Conservation (phyloP, 2,797 vertebrate genomes). For the Cirrhinus molitorella region DNA sequence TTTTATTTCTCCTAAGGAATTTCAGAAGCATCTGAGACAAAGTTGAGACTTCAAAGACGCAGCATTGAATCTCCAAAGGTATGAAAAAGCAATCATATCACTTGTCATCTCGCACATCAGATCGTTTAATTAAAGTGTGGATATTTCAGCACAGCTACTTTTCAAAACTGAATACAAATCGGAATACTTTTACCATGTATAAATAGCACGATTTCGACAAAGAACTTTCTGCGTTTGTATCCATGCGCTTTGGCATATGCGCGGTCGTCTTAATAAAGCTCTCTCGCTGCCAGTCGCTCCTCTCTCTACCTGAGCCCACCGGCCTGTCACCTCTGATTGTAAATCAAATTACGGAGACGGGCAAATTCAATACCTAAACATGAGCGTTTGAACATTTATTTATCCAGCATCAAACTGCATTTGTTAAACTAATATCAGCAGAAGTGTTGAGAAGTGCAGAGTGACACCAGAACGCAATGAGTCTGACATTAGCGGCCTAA, state of each 20-base stretch:
- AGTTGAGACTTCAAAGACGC: not conserved
- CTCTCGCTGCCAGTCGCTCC: slow-evolving; percentile 6
- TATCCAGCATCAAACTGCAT: slow-evolving; percentile 63
- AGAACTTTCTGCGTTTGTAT: not conserved
- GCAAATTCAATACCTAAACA: slow-evolving; percentile 76
- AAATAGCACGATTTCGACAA: slow-evolving; percentile 30
- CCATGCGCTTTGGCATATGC: not conserved
- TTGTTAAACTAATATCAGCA: slow-evolving; percentile 64
- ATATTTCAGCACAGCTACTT: not conserved
- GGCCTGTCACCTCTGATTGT: slow-evolving; percentile 78
- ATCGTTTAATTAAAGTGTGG: not conserved
- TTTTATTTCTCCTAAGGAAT: not conserved
- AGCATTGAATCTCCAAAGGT: not conserved
- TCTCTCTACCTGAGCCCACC: slow-evolving; percentile 11
- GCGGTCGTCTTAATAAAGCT: slow-evolving; percentile 3
- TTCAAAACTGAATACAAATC: not conserved
- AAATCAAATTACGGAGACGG: slow-evolving; percentile 82
- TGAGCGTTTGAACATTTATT: slow-evolving; percentile 51
- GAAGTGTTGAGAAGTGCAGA: slow-evolving; percentile 70
- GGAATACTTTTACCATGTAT: not conserved
- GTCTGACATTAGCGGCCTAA: slow-evolving; percentile 77
- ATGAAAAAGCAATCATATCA: not conserved
- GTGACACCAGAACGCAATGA: slow-evolving; percentile 70
- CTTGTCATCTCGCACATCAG: not conserved
- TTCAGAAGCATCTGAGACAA: not conserved